Base-by-base conservation (phyloP, 2,888 invertebrate genomes). In the Drosophila mimica region DNA sequence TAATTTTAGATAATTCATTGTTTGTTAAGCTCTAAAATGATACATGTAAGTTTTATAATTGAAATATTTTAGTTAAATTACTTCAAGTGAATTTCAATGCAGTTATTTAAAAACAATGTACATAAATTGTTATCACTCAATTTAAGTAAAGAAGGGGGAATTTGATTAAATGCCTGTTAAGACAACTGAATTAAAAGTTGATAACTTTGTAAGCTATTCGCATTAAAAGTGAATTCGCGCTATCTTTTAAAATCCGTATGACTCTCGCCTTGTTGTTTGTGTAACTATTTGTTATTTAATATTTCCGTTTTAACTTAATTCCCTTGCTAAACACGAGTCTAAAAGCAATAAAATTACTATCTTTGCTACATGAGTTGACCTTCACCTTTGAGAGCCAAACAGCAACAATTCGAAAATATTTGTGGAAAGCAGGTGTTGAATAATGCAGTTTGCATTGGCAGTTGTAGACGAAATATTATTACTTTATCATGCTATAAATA, bases 361-460 rank as follows among this genome's bases (percentile, higher is more conserved):
- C 2, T 28, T 30, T 28, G 28, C 56, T n/a, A 1, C n/a, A 15
- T 2, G n/a, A 40, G n/a, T 40, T 57, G 30, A 38, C 40, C 15
- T 57, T 57, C 5, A 57, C 13, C n/a, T 56, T 40, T n/a, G 4
- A 40, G 7, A 8, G 30, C n/a, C n/a, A 36, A 54, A 28, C 38
- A 30, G n/a, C 13, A 57, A 57, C 5, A 57, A 40, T 57, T 56
- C 3, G 2, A 20, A 15, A 57, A 38, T 30, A 28, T 31, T 40
- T 31, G 5, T 40, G 13, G 46, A 15, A 46, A 25, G 46, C 28
- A 56, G 28, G 54, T 56, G 28, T 8, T 56, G 8, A 53, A 20
- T 46, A 49, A 36, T 36, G 72, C n/a, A n/a, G n/a, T n/a, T n/a
- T n/a, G n/a, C n/a, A 77, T 31, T 31, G 25, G 11, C 54, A 70